Evolutionary conservation across 2,113 vertebrate species (phyloP).

Genomic region (Mustela nigripes): DNA sequence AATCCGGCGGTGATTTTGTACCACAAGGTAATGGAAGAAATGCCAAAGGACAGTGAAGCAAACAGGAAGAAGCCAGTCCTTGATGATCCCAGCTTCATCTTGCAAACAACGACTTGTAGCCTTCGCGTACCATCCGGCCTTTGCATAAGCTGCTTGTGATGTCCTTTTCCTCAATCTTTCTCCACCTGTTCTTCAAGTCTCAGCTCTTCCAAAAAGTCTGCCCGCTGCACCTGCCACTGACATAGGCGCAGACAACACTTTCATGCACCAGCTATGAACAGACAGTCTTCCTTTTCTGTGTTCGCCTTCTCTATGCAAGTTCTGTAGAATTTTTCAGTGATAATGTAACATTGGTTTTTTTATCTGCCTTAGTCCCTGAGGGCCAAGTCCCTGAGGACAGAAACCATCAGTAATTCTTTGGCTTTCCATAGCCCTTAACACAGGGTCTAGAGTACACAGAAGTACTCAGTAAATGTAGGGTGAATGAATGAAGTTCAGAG

Average conservation of each 20-base stretch:
- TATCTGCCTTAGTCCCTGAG: neutral
- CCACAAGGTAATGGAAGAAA: neutral
- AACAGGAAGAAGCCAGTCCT: neutral
- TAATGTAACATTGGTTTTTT: neutral
- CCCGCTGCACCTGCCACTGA: neutral
- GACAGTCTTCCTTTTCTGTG: neutral
- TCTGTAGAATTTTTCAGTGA: neutral
- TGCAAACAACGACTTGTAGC: neutral
- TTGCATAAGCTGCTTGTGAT: neutral
- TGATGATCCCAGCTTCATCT: neutral
- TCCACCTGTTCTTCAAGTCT: neutral
- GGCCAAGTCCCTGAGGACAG: neutral
- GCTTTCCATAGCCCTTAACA: neutral
- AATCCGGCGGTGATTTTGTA: neutral
- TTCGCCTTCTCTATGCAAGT: neutral
- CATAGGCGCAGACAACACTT: neutral
- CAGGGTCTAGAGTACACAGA: neutral
- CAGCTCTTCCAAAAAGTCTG: neutral
- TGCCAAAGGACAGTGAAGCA: neutral
- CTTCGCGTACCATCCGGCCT: neutral
- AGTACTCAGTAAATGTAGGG: neutral
- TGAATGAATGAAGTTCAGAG: slow-evolving; percentile 18
- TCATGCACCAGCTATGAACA: neutral
- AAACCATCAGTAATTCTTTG: neutral
- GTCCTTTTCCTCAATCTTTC: neutral